Evolutionary conservation across 2,888 invertebrate genomes (phyloP), one percentile per base, ranked within the genome.

Genomic region (Chironomus riparius): DNA sequence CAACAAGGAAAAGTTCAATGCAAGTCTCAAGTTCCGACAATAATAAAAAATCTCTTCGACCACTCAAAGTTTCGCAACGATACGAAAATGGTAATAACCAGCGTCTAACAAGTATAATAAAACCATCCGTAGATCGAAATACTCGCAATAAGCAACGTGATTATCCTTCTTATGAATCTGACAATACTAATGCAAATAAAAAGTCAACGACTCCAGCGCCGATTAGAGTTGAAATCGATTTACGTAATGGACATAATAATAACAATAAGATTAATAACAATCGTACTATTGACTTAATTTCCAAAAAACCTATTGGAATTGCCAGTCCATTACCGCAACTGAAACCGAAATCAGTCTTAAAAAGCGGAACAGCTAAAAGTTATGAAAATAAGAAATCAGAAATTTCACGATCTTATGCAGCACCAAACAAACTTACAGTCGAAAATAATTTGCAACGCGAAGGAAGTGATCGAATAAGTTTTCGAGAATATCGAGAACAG

Each of bases 401-500:
- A 28, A 56, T 21, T 28, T 10, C 50, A n/a, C 72, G 72, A 61
- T 38, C 38, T 62, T 18, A 65, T 21, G 15, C 18, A 24, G 56
- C 71, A 38, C 56, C 18, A 38, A 13, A 15, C 15, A 28, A 24
- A 12, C 47, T n/a, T 1, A 24, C 22, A 38, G 22, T 28, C 6
- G 24, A 48, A 6, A 62, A 47, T 47, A 68, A 68, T 12, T 74
- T 74, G 6, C 28, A 68, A 3, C 47, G 68, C 7, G 76, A 48
- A 18, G 50, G 22, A 18, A 56, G n/a, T 22, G 74, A 74, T n/a
- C 13, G 61, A 50, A 18, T 56, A 1, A 76, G 76, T 22, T 76
- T 76, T 50, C 68, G 50, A 12, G 76, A 76, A 21, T 76, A 76
- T 38, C 50, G 76, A n/a, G 76, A 76, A 7, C 21, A 18, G 38